Evolutionary conservation across 2,113 vertebrate species (phyloP), one percentile per base, ranked within the genome.

Genomic region (Rhegmatorhina hoffmannsi): DNA sequence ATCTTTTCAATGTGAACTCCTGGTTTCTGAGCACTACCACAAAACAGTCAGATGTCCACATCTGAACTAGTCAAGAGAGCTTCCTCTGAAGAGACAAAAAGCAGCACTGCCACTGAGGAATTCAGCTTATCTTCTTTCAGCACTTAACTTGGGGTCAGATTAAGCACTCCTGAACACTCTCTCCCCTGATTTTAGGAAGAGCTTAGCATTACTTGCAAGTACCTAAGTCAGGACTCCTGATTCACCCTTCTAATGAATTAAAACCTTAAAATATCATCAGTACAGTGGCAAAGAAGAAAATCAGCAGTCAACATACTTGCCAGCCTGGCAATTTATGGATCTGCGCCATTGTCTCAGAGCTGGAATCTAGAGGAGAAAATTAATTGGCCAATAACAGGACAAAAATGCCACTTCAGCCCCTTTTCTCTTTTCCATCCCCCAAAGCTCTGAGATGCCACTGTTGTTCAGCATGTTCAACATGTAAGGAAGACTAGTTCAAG

Each of bases 241-340:
- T 63, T 68, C n/a, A 72, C 36, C 3, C 33, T 80, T 87, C 44
- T 15, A 69, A 46, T 3, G 1, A 75, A 88, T 73, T 16, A 68
- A 84, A 86, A 59, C 31, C 12, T 73, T 69, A 56, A 62, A 69
- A 46, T 38, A 9, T 15, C 21, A 38, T 36, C 55, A 63, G 29
- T 28, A 58, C 44, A 69, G n/a, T 33, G 36, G 58, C 46, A 92
- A 87, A 52, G 44, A 76, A 82, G 18, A n/a, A 69, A 66, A 80
- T 73, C 31, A 26, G 28, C 28, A 56, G 59, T 8, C 0, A 0
- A 58, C 5, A 72, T 44, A 64, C 28, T 76, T 62, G 49, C 46
- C 53, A 80, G 31, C 18, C 40, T 74, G 75, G 15, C 59, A 69
- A 38, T n/a, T 82, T 49, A 40, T 46, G 50, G 55, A 17, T 50